These are phyloP conservation scores for Zootoca vivipara DNA, from an alignment of 2,113 vertebrate species.

Conservation along the genomic window DNA sequence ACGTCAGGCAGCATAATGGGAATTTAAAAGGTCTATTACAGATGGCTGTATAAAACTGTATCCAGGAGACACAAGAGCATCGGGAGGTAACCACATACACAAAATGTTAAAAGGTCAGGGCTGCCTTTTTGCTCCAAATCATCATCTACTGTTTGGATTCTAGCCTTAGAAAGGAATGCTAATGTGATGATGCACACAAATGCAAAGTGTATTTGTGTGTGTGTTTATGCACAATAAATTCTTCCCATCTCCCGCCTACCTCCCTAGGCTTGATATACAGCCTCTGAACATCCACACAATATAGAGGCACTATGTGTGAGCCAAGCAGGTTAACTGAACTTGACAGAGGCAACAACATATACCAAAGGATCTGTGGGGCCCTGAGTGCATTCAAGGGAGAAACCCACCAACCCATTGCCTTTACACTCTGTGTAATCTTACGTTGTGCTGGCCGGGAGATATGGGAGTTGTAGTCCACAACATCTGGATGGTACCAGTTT, in stretches of 20 bases:
- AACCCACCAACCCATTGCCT: too few species aligned
- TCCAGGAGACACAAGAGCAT: neutral
- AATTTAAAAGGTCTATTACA: constrained; percentile 8
- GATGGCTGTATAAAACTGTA: fast-evolving
- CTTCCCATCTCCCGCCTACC: too few species aligned
- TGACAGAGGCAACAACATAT: neutral
- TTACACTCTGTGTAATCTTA: too few species aligned
- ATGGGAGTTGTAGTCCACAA: too few species aligned
- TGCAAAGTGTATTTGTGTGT: neutral
- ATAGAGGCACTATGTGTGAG: neutral
- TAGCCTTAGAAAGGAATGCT: neutral
- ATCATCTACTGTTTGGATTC: neutral
- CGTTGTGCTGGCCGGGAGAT: too few species aligned
- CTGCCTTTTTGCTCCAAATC: neutral
- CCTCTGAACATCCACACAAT: neutral
- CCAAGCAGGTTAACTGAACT: neutral
- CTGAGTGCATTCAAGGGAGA: too few species aligned
- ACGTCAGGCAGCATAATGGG: constrained; percentile 25
- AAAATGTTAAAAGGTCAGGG: neutral
- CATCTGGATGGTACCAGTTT: too few species aligned
- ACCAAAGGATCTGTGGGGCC: neutral
- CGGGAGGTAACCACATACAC: neutral
- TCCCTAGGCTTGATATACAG: neutral
- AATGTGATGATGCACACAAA: neutral
- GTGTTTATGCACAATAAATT: neutral